Evolutionary conservation across 2,888 invertebrate species (phyloP).

Genomic region (Drosophila acutilabella): DNA sequence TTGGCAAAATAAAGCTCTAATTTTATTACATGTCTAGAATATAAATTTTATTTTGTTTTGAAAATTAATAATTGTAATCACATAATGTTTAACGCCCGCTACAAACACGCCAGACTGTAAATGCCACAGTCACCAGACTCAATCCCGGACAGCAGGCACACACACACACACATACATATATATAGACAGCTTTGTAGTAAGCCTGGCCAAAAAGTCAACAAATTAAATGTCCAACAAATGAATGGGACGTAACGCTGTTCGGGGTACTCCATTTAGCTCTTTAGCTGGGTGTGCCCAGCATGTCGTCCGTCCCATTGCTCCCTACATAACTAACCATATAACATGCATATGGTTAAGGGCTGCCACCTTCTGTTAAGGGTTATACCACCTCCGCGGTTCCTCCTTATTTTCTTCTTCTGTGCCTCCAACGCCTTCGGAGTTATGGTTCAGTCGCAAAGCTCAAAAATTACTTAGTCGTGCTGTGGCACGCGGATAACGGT

Average conservation of each 20-base stretch:
- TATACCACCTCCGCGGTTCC: conserved; percentile 5
- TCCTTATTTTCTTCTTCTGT: conserved; percentile 2
- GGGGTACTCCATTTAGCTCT: conserved; percentile 37
- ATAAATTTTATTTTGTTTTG: not conserved
- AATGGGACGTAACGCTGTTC: conserved; percentile 23
- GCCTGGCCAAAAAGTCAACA: conserved; percentile 59
- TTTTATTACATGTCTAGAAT: not conserved
- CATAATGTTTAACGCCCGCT: conserved; percentile 53
- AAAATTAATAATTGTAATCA: conserved; percentile 66
- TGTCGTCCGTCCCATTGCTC: conserved; percentile 27
- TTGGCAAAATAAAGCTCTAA: not conserved
- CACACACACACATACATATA: not conserved
- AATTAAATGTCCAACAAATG: conserved; percentile 56
- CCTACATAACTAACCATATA: conserved; percentile 59
- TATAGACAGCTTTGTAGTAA: not conserved
- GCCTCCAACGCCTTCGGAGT: conserved; percentile 21
- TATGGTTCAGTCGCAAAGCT: conserved; percentile 47
- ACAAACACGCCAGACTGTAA: conserved; percentile 49
- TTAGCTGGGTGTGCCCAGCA: conserved; percentile 72
- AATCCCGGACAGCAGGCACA: conserved; percentile 3
- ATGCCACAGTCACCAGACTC: conserved; percentile 61
- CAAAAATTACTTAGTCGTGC: conserved; percentile 61
- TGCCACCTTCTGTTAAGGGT: conserved; percentile 15
- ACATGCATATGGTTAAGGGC: conserved; percentile 38
- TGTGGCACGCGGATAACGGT: conserved; percentile 53